These are phyloP conservation scores for Meiosimyza decipiens DNA, from an alignment of 2,888 invertebrate species.

Conservation along the genomic window DNA sequence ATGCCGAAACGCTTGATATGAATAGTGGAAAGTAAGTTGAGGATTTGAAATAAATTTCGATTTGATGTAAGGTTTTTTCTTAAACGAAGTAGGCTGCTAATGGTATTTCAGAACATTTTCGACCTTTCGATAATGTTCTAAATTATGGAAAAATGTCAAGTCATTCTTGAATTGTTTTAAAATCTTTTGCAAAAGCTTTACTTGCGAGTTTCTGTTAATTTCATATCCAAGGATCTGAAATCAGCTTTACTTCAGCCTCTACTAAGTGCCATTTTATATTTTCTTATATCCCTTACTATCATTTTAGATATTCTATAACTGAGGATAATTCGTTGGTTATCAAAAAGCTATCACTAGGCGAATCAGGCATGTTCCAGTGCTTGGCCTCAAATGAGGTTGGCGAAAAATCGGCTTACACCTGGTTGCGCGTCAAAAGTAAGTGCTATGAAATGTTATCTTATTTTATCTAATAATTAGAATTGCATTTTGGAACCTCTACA, in stretches of 20 bases:
- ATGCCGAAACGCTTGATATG: conserved; percentile 71
- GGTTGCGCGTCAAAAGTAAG: conserved; percentile 96
- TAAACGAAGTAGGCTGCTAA: not conserved
- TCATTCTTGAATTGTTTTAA: no score
- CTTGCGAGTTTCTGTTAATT: no score
- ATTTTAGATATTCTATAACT: conserved; percentile 76
- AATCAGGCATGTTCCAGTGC: conserved; percentile 96
- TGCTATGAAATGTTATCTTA: conserved; percentile 49
- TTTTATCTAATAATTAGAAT: no score
- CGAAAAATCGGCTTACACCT: conserved; percentile 87
- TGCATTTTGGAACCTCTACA: no score
- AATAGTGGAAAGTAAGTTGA: conserved; percentile 69
- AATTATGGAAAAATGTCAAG: no score
- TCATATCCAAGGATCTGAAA: no score
- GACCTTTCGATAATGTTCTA: not conserved
- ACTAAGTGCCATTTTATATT: not conserved
- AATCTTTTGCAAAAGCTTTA: no score
- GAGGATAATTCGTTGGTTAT: conserved; percentile 87
- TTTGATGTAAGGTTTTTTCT: not conserved
- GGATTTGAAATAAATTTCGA: not conserved
- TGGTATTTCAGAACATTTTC: no score
- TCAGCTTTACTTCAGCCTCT: no score
- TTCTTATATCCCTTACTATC: not conserved
- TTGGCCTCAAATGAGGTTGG: conserved; percentile 92
- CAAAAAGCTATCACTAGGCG: conserved; percentile 81